Conservation (phyloP, 2,888 invertebrate genomes). For the Pseudolycoriella hygida region DNA sequence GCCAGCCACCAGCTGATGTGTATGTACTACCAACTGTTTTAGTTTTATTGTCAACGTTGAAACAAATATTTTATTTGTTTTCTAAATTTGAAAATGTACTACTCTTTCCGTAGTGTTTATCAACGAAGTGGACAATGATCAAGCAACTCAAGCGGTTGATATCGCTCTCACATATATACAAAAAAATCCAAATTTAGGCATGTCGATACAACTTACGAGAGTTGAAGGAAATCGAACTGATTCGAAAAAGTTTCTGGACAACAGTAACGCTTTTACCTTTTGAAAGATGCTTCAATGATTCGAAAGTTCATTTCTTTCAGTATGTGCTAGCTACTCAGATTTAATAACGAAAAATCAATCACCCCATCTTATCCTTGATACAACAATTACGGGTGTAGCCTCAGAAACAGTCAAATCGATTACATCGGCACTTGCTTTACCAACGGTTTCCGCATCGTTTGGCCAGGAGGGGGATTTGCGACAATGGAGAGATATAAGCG, state of each 20-base stretch:
- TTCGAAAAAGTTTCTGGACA: conserved; percentile 48
- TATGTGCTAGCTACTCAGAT: conserved; percentile 53
- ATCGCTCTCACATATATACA: conserved; percentile 53
- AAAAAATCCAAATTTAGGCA: conserved; percentile 47
- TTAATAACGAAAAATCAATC: conserved; percentile 43
- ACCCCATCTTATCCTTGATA: conserved; percentile 67
- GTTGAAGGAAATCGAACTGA: conserved; percentile 55
- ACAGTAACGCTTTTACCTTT: conserved; percentile 34
- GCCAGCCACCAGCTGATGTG: too few species aligned
- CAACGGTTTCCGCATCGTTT: conserved; percentile 70
- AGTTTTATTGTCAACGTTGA: too few species aligned
- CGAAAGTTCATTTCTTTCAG: conserved; percentile 22
- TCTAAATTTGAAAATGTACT: too few species aligned
- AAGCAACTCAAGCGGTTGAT: conserved; percentile 52
- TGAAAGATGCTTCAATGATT: background rate
- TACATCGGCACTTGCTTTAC: conserved; percentile 57
- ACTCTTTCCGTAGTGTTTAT: conserved; percentile 38
- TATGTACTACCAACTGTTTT: too few species aligned
- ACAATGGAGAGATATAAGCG: conserved; percentile 61
- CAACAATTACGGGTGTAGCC: conserved; percentile 60
- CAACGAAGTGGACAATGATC: conserved; percentile 54
- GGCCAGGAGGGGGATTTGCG: conserved; percentile 69
- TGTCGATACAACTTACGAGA: conserved; percentile 34
- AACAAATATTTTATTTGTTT: too few species aligned
- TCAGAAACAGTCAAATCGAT: conserved; percentile 77